Evolutionary conservation across 2,113 vertebrate species (phyloP).

Genomic region (Telmatochromis sp.): DNA sequence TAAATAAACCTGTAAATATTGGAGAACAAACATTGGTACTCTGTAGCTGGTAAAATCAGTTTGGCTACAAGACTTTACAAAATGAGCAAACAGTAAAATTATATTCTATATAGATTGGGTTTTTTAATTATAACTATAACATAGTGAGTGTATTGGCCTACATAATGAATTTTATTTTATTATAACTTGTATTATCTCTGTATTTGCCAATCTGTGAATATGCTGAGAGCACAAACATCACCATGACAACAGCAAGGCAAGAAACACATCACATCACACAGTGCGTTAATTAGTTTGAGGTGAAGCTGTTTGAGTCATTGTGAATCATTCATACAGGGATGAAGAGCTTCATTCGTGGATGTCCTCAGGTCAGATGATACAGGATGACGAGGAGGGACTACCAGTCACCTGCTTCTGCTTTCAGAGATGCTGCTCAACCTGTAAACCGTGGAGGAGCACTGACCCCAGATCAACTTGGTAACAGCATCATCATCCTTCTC

Average conservation of each 20-base stretch:
- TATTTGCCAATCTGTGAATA: not conserved
- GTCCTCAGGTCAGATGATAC: slow-evolving; percentile 71
- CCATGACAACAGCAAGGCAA: not conserved
- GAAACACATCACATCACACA: not conserved
- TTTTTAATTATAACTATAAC: not conserved
- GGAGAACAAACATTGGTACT: not conserved
- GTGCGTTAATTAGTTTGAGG: not conserved
- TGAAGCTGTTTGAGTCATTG: not conserved
- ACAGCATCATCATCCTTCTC: not conserved
- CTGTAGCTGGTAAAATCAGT: not conserved
- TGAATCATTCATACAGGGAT: slow-evolving; percentile 64
- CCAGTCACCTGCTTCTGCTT: not conserved
- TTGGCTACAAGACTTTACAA: not conserved
- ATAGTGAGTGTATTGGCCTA: not conserved
- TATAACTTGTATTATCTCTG: not conserved
- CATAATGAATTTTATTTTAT: not conserved
- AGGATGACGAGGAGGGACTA: not conserved
- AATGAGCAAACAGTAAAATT: not conserved
- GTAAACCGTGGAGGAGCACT: not conserved
- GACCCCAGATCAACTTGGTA: not conserved
- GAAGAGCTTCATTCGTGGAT: slow-evolving; percentile 79
- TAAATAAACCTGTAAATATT: not conserved
- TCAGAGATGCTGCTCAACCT: not conserved
- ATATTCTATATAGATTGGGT: not conserved
- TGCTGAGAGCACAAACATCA: not conserved